Base-by-base conservation (phyloP, 2,113 vertebrate genomes). In the Seriola quinqueradiata region DNA sequence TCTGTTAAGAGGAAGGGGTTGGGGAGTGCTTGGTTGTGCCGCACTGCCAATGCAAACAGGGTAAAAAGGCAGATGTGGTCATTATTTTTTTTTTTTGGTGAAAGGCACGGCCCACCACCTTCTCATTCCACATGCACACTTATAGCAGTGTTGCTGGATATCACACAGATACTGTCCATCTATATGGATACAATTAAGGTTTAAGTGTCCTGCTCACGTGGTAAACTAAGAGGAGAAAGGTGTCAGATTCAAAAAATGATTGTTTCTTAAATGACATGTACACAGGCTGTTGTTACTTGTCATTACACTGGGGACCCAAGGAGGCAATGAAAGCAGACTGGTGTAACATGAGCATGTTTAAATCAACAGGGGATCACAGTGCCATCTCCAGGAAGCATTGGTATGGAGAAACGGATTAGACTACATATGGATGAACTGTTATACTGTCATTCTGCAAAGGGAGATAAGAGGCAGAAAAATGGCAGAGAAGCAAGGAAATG, bases 1-100 rank as follows among this genome's bases (percentile, higher is more conserved):
- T 70, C 90, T 78, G 89, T 93, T 93, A 88, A 93, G 91, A 92
- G 87, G 87, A 83, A 85, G 70, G 79, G 78, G 72, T 75, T 72
- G 78, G 55, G 72, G 32, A 40, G 44, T 58, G 79, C 70, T 72
- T 70, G 78, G 73, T 79, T 86, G 77, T 48, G 34, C 36, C 2
- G 42, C 38, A 67, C 67, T 83, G 58, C 69, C 70, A 71, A 66
- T 36, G 69, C 36, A 71, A 77, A 68, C 42, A 42, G 44, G 16
- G 34, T 72, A 76, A 52, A 79, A 83, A 87, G 58, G 48, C 34
- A 85, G 34, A 77, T 81, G 54, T 75, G 34, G n/a, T 57, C 13
- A 32, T 46, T 78, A 10, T 23, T 75, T 60, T 63, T 79, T 21
- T 7, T 36, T 36, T 36, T 36, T 36, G 34, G 34, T 5, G 40